Percentiles rank a stretch among this genome's conserved stretches.
These are phyloP conservation scores for Monodelphis domestica DNA, from an alignment of 2,797 vertebrate genomes.

Conservation along the genomic window DNA sequence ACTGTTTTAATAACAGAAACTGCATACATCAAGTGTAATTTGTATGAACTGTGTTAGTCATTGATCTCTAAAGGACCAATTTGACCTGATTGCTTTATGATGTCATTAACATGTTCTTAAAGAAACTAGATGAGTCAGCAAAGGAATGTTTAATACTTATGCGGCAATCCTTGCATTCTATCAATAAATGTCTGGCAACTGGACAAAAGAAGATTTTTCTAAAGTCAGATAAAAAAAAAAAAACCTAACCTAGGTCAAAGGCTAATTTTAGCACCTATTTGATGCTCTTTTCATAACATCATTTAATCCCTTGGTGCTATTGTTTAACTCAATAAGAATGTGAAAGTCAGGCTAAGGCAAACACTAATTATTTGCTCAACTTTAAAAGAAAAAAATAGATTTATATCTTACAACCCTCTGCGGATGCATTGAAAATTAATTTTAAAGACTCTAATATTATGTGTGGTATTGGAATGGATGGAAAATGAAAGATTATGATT, in stretches of 20 bases:
- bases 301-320: slow-evolving; percentile 55
- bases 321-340: slow-evolving; percentile 61
- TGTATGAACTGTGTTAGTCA: slow-evolving; percentile 60
- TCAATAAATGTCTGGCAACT: slow-evolving; percentile 13
- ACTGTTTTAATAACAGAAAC: slow-evolving; percentile 55
- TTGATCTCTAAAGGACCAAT: slow-evolving; percentile 71
- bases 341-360: slow-evolving; percentile 58
- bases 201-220: not conserved
- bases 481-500: slow-evolving; percentile 66
- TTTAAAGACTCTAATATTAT: slow-evolving; percentile 67
- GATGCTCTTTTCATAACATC: slow-evolving; percentile 26
- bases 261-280: slow-evolving; percentile 38
- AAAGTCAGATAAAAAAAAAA: slow-evolving; percentile 55
- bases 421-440: slow-evolving; percentile 59
- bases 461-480: slow-evolving; percentile 61
- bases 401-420: slow-evolving; percentile 66
- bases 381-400: slow-evolving; percentile 63
- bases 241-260: slow-evolving; percentile 40
- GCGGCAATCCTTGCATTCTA: slow-evolving; percentile 58
- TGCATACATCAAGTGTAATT: slow-evolving; percentile 53
- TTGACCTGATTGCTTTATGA: slow-evolving; percentile 74
- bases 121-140: slow-evolving; percentile 67
- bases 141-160: slow-evolving; percentile 69
- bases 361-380: slow-evolving; percentile 71
- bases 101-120: slow-evolving; percentile 64